Evolutionary conservation across 2,797 vertebrate genomes (phyloP).

Genomic region (Premnoplex brunnescens): DNA sequence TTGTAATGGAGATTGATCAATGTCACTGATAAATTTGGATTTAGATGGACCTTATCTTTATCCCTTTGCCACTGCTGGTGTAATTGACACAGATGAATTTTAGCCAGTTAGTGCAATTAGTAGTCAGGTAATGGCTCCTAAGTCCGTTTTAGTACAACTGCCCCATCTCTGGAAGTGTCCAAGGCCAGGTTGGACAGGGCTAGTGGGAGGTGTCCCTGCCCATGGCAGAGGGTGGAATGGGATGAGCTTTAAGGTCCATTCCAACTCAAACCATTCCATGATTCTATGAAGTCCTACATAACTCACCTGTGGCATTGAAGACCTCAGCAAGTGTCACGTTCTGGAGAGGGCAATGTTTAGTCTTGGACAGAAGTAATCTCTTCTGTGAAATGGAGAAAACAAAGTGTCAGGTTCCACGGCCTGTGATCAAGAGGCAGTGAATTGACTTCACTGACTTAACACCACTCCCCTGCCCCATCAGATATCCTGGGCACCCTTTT

Average conservation of each 20-base stretch:
- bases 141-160: background rate
- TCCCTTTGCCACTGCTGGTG: background rate
- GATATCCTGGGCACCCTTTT: background rate
- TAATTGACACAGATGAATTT: background rate
- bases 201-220: background rate
- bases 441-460: background rate
- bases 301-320: background rate
- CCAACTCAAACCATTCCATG: background rate
- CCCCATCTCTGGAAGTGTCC: background rate
- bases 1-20: background rate
- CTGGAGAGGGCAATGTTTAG: background rate
- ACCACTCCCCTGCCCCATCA: background rate
- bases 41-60: background rate
- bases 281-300: background rate
- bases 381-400: background rate
- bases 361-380: background rate
- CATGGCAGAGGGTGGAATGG: background rate
- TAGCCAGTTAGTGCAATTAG: background rate
- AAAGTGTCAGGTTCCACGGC: background rate
- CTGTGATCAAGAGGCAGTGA: background rate
- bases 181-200: background rate
- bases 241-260: background rate
- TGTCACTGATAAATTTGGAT: background rate
- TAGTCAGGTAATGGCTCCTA: background rate
- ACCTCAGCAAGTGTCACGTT: background rate